Evolutionary conservation across 2,113 vertebrate genomes (phyloP).

Genomic region (Apodemus speciosus): DNA sequence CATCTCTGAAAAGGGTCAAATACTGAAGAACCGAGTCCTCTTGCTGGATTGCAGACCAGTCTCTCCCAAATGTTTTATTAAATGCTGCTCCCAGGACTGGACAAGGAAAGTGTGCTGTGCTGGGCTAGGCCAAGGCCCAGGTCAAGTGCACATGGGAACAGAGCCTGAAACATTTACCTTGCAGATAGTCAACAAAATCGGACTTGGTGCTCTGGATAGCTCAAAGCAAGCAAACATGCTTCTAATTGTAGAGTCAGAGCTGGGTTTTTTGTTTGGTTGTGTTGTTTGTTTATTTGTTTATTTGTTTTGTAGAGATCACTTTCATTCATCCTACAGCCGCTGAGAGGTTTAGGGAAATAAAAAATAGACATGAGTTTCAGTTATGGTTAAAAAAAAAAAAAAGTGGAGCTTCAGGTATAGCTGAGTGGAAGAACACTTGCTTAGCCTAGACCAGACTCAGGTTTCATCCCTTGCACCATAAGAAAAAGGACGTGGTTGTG

Average conservation of each 20-base stretch:
- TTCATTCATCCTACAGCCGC: neutral
- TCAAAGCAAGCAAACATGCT: neutral
- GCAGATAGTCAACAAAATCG: neutral
- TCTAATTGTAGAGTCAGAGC: neutral
- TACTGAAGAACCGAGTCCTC: neutral
- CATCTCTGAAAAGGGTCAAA: neutral
- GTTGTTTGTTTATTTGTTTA: neutral
- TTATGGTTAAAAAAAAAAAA: neutral
- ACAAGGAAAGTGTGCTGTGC: neutral
- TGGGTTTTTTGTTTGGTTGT: neutral
- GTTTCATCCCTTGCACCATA: neutral
- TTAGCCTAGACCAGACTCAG: neutral
- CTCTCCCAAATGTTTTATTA: neutral
- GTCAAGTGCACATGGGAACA: neutral
- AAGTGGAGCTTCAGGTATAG: neutral
- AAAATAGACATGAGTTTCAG: neutral
- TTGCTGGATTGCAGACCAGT: neutral
- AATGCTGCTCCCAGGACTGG: neutral
- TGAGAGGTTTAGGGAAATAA: neutral
- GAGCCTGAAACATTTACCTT: neutral
- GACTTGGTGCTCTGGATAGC: neutral
- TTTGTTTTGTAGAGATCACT: neutral
- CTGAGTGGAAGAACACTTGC: no score
- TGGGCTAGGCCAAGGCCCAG: rapidly evolving
- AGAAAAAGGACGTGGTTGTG: neutral